These are phyloP conservation scores for Xenopus borealis DNA, from an alignment of 2,113 vertebrate species.

Conservation along the genomic window DNA sequence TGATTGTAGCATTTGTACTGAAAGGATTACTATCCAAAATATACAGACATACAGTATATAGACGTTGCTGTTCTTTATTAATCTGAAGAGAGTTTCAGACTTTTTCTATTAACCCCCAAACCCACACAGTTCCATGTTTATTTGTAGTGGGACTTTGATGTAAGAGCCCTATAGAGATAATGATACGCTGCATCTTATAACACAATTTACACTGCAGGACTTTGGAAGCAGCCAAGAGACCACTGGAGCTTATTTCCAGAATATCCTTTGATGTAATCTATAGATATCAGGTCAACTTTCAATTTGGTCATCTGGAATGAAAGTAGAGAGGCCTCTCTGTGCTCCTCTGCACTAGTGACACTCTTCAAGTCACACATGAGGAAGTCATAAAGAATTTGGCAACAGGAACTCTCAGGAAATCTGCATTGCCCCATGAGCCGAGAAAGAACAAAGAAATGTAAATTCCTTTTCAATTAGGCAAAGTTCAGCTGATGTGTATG, in stretches of 20 bases:
- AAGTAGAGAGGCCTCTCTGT: background rate
- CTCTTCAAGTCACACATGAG: conserved; percentile 14
- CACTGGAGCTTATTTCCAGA: background rate
- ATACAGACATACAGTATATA: too few relatives aligned
- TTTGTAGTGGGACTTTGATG: too few relatives aligned
- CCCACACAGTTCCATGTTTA: too few relatives aligned
- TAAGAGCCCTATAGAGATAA: too few relatives aligned
- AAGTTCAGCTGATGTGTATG: background rate
- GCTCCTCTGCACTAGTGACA: conserved; percentile 4
- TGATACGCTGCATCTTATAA: too few relatives aligned
- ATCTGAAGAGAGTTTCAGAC: too few relatives aligned
- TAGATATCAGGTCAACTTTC: background rate
- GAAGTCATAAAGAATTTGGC: conserved; percentile 15
- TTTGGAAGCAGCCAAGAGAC: too few relatives aligned
- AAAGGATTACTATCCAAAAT: too few relatives aligned
- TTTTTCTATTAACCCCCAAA: too few relatives aligned
- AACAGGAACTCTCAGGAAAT: background rate
- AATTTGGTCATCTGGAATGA: conserved; percentile 7
- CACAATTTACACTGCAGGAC: too few relatives aligned
- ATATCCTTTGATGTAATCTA: conserved; percentile 5
- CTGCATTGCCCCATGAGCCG: background rate
- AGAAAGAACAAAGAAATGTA: background rate
- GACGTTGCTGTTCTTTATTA: too few relatives aligned
- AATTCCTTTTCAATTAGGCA: background rate
- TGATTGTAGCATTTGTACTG: too few relatives aligned